A percentile compares a stretch with the other conserved stretches of the same genome.
These are phyloP conservation scores for Strix uralensis DNA, from an alignment of 2,113 vertebrate genomes.

Conservation along the genomic window DNA sequence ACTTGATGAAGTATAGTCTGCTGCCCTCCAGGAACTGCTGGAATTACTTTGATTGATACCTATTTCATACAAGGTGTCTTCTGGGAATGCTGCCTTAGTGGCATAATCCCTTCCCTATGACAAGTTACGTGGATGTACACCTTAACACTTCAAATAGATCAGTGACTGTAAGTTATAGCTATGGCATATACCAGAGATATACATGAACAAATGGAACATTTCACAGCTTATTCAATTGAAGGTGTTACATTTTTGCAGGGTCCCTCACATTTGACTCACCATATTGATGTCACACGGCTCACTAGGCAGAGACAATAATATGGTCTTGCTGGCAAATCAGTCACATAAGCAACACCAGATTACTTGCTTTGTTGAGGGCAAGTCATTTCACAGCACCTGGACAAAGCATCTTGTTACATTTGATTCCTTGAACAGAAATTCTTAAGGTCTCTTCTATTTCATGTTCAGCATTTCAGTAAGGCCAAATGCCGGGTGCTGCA, in stretches of 20 bases:
- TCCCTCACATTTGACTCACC: background rate
- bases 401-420: background rate
- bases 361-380: background rate
- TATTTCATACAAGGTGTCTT: background rate
- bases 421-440: background rate
- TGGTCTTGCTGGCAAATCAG: background rate
- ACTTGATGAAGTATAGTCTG: background rate
- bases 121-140: background rate
- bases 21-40: background rate
- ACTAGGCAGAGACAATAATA: background rate
- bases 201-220: background rate
- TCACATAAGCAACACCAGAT: background rate
- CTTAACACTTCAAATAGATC: background rate
- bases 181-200: background rate
- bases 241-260: background rate
- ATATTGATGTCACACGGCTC: background rate
- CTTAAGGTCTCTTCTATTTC: background rate
- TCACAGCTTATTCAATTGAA: background rate
- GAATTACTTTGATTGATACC: slow-evolving; percentile 15
- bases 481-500: too few relatives aligned
- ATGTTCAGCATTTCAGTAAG: background rate
- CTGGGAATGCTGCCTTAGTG: background rate
- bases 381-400: background rate
- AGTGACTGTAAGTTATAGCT: background rate
- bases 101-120: background rate